Conservation (phyloP, 2,113 vertebrate genomes). For the Choloepus hoffmanni region DNA sequence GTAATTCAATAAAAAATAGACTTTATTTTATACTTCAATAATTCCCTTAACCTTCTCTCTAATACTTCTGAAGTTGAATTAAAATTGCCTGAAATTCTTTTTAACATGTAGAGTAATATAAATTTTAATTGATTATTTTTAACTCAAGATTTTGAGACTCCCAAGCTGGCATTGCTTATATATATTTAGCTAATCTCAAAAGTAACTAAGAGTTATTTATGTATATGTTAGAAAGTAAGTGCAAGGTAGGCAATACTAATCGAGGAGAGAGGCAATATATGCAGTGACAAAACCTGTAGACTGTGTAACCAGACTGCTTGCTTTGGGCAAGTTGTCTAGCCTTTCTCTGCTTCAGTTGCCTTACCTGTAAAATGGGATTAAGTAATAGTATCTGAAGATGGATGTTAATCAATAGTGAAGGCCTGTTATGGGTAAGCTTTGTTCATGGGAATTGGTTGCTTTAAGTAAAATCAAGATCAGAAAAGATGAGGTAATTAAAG, state of each 20-base stretch:
- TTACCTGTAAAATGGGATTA: neutral
- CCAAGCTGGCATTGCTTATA: neutral
- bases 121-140: neutral
- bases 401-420: neutral
- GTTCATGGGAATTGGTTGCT: neutral
- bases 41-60: neutral
- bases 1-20: neutral
- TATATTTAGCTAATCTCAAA: neutral
- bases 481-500: constrained; percentile 4
- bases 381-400: neutral
- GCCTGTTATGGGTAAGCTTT: neutral
- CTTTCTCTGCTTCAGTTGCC: neutral
- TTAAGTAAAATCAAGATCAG: neutral
- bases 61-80: neutral
- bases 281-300: neutral
- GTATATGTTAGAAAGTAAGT: neutral
- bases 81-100: neutral
- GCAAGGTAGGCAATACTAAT: neutral
- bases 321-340: neutral
- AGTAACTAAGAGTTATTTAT: neutral
- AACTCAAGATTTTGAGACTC: constrained; percentile 19
- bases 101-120: neutral
- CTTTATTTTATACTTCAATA: neutral
- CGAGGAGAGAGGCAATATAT: neutral
- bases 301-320: neutral